These are phyloP conservation scores for Sebastes steindachneri DNA, from an alignment of 2,797 vertebrate genomes.

Conservation along the genomic window DNA sequence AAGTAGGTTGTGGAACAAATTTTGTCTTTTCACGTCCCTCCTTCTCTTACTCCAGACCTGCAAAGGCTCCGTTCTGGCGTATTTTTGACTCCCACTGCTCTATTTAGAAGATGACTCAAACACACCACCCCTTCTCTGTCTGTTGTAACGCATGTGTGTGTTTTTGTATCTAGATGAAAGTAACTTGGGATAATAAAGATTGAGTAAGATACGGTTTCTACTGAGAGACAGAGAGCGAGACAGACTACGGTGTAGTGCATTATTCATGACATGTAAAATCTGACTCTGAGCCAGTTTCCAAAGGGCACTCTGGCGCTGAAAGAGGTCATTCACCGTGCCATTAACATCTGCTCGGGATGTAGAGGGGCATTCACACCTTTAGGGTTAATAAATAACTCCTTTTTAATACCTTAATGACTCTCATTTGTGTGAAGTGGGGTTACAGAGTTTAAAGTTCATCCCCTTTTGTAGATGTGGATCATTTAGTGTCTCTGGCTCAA, in stretches of 20 bases:
- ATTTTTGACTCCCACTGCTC: conserved; percentile 48
- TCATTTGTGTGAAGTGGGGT: conserved; percentile 19
- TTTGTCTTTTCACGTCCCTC: conserved; percentile 27
- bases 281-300: conserved; percentile 48
- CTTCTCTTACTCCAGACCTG: conserved; percentile 14
- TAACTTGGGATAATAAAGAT: not conserved
- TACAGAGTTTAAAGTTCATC: conserved; percentile 35
- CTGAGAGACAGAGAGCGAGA: not conserved
- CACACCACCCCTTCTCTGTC: conserved; percentile 38
- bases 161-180: conserved; percentile 25
- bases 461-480: not conserved
- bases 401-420: conserved; percentile 48
- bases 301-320: conserved; percentile 33
- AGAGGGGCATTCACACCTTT: conserved; percentile 24
- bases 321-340: conserved; percentile 33
- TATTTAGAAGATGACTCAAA: conserved; percentile 58
- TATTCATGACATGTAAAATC: conserved; percentile 43
- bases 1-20: not conserved
- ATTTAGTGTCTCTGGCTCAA: conserved; percentile 5
- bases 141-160: conserved; percentile 26
- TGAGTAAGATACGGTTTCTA: not conserved
- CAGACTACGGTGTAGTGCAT: not conserved
- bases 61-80: conserved; percentile 14
- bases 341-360: conserved; percentile 60
- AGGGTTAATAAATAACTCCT: conserved; percentile 65